Base-by-base conservation (phyloP, 1,140 invertebrate genomes). In the Ips nitidus region DNA sequence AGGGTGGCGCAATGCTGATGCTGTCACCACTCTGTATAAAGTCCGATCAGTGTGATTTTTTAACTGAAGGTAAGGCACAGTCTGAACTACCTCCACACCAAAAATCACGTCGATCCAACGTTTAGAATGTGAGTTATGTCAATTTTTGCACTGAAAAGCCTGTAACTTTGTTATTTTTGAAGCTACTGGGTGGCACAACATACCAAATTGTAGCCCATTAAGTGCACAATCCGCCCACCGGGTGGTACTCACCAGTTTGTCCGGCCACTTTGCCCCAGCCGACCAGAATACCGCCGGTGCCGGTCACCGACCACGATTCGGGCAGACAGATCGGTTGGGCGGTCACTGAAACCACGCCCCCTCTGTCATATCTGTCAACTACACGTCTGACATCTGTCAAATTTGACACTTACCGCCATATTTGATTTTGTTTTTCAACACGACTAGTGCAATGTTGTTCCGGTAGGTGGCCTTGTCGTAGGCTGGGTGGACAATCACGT, bases 391-490 rank as follows among this genome's bases (percentile, higher is more conserved):
- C 22, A 22, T 22, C 22, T 22, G 22, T 22, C 37, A 41, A 50
- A 22, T 39, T 39, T 7, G 36, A 47, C 2, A 76, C 78, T 80
- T 80, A 89, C 88, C 85, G 75, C 88, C 87, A 77, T 84, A 90
- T 77, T 89, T 89, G 38, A 90, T 84, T 53, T 86, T 85, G 2
- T 84, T 82, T 76, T 86, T 86, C 1, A 90, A 78, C 41, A 90
- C 84, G 4, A 90, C 78, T 39, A 90, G 78, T 1, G 89, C 89
- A 64, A 90, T 86, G 75, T 90, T 88, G 73, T 90, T 85, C 73
- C 86, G 81, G 78, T 87, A 90, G 71, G 86, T 86, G 76, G 86
- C 85, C 73, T 86, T 84, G 67, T 89, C 85, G 71, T 89, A 90
- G 41, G 87, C 86, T 1, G 88, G 88, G 79, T 90, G 88, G 0